These are phyloP conservation scores for Cabera pusaria DNA, from an alignment of 2,888 invertebrate species.

Conservation along the genomic window DNA sequence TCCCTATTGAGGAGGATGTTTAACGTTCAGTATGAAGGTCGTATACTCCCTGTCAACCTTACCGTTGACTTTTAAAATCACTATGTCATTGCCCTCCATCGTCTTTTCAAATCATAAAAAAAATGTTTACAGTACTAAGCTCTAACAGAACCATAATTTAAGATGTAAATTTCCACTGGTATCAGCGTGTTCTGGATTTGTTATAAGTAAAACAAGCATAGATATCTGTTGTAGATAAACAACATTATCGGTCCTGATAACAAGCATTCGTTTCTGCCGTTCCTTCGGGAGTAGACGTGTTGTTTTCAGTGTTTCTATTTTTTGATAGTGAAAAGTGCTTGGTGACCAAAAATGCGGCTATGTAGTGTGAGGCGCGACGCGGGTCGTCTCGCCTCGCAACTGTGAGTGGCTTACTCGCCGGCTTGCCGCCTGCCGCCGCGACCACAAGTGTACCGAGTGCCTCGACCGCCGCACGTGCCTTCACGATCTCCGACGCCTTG, in stretches of 20 bases:
- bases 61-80: slow-evolving; percentile 11
- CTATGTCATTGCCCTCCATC: slow-evolving; percentile 23
- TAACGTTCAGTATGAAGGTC: slow-evolving; percentile 1
- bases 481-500: slow-evolving; percentile 26
- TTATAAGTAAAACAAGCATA: slow-evolving; percentile 37
- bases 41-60: slow-evolving; percentile 4
- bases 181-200: slow-evolving; percentile 37
- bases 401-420: no score
- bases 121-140: slow-evolving; percentile 13
- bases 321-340: slow-evolving; percentile 31
- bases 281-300: slow-evolving; percentile 53
- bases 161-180: slow-evolving; percentile 61
- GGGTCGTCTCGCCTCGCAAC: slow-evolving; percentile 55
- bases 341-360: slow-evolving; percentile 66
- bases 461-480: slow-evolving; percentile 45
- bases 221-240: slow-evolving; percentile 43
- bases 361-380: slow-evolving; percentile 62
- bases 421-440: no score
- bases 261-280: slow-evolving; percentile 51
- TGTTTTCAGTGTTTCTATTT: slow-evolving; percentile 8
- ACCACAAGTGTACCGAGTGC: slow-evolving; percentile 52
- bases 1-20: no score
- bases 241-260: slow-evolving; percentile 38
- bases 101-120: slow-evolving; percentile 15
- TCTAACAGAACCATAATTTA: slow-evolving; percentile 21